Evolutionary conservation across 2,113 vertebrate species (phyloP).

Genomic region (Thamnaconus septentrionalis): DNA sequence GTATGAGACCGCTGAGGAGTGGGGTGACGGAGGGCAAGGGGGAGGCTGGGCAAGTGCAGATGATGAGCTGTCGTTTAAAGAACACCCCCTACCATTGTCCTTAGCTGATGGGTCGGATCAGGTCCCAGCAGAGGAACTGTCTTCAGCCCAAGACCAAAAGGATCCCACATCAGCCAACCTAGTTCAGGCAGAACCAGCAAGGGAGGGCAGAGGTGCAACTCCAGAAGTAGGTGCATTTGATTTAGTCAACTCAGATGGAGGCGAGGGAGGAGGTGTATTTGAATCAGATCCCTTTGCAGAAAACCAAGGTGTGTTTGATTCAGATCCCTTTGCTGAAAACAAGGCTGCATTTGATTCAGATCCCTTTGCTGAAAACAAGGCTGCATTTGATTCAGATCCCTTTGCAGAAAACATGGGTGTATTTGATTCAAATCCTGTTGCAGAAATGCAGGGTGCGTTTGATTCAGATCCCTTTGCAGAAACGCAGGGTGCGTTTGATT

Average conservation of each 20-base stretch:
- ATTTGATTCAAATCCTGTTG: conserved; percentile 3
- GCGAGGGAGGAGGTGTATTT: neutral
- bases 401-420: neutral
- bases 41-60: conserved; percentile 66
- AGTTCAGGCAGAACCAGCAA: neutral
- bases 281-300: conserved; percentile 6
- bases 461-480: neutral
- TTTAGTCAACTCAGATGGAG: neutral
- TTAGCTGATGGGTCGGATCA: neutral
- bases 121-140: neutral
- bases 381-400: neutral
- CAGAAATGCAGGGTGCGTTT: neutral
- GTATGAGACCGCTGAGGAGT: conserved; percentile 75
- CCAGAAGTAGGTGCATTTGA: neutral
- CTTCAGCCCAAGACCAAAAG: conserved; percentile 3
- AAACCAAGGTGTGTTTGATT: conserved; percentile 1
- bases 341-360: conserved; percentile 2
- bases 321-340: neutral
- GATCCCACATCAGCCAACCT: neutral
- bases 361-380: neutral
- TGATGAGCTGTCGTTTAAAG: conserved; percentile 45
- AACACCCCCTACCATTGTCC: neutral
- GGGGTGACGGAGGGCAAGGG: conserved; percentile 59
- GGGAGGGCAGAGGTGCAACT: neutral
- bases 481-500: neutral